Evolutionary conservation across 2,888 invertebrate genomes (phyloP), one percentile per base, ranked within the genome.

Genomic region (Heteropelma amictum): DNA sequence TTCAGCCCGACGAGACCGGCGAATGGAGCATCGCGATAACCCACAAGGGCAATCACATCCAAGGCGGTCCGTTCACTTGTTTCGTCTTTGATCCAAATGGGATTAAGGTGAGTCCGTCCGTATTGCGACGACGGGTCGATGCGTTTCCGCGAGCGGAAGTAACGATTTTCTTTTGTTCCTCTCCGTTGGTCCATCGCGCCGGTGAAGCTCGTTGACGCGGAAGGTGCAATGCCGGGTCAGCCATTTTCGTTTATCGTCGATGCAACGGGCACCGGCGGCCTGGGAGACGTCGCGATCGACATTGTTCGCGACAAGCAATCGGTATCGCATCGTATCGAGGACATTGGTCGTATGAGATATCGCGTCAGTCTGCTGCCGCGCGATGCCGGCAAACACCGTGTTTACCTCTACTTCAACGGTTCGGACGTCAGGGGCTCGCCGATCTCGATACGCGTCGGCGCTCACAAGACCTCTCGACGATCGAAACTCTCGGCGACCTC

Each of bases 11-110:
- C 83, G 98, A 99, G 90, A 95, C 97, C 38, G 99, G 98, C 69
- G 96, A 97, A 85, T 99, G 98, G 98, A 94, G 96, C 82, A 98
- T 99, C 68, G 96, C 96, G 78, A 98, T 99, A 78, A 94, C 96
- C 14, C 98, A 98, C 89, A 97, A 98, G 87, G 97, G 97, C 30
- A 95, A 97, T 83, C 97, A 98, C 88, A 98, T 99, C 82, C 90
- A 95, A 91, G 98, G 98, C 68, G 98, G 98, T 14, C 99, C 99
- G 1, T 99, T 98, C 89, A 96, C 96, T 0, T 98, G 99, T 87
- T 95, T 97, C 83, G 98, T 98, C 0, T 98, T 97, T 85, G 98
- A 98, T 89, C 97, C 98, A 0, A 94, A 96, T 42, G 96, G 96
- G 19, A 95, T 98, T 7, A 94, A 95, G 72, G 94, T 92, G 83